Evolutionary conservation across 2,113 vertebrate species (phyloP), one percentile per base, ranked within the genome.

Genomic region (Rhea pennata): DNA sequence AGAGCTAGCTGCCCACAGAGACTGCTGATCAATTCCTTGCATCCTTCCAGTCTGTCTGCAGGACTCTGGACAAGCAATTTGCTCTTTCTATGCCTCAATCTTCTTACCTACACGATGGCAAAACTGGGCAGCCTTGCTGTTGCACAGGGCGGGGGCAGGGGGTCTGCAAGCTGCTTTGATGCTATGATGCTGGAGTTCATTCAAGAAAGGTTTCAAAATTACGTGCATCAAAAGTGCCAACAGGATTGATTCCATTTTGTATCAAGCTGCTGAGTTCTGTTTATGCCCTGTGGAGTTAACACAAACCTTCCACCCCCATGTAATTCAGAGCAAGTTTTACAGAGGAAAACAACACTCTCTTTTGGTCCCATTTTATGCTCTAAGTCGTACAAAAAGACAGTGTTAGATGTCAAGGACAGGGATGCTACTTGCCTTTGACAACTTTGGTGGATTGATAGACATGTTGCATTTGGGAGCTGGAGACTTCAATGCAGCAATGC

Each of bases 371-470:
- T 31, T 79, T 79, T 33, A 40, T 24, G 48, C 29, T 42, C 23
- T 14, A 65, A 65, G 29, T 33, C 10, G 40, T 19, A 36, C 48
- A 51, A 14, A 19, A 71, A 12, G n/a, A 61, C 22, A 42, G 36
- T 26, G 12, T 44, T 24, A 44, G 8, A 39, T 53, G 56, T 36
- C 64, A 46, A 42, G 48, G 27, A 36, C 33, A 12, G 12, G 17
- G 58, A 53, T 15, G 22, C 54, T 84, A 78, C 90, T 95, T 95
- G 84, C 93, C 97, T 97, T 94, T 93, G 67, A 84, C 10, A 31
- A 66, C 87, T 87, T 74, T 88, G 91, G 91, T 97, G 70, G 90
- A 94, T 64, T 96, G 73, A 72, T 93, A 97, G 87, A 92, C 92
- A 61, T 53, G 89, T 70, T 97, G 71, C 74, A 76, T 2, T 42